Evolutionary conservation across 2,888 invertebrate species (phyloP).

Genomic region (Luperina testacea): DNA sequence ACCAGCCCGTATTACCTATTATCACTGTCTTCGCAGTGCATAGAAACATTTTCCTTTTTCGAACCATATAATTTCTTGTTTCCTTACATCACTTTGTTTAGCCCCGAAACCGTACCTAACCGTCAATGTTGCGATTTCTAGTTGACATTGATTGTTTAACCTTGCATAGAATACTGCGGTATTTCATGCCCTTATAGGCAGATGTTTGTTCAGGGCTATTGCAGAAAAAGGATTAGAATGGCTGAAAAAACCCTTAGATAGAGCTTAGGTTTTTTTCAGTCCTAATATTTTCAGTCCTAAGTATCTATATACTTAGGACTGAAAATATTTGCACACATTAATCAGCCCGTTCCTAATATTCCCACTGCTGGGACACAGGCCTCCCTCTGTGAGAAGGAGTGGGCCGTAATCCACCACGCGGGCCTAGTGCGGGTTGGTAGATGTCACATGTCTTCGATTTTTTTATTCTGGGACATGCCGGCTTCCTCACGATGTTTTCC

Average conservation of each 20-base stretch:
- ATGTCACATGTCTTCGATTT: neutral
- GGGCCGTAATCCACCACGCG: neutral
- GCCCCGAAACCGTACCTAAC: neutral
- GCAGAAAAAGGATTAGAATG: neutral
- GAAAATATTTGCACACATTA: neutral
- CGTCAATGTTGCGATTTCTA: slow-evolving; percentile 20
- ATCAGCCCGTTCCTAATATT: neutral
- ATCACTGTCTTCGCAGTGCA: neutral
- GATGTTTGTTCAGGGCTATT: neutral
- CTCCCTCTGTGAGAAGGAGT: too few relatives aligned
- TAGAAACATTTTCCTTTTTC: neutral
- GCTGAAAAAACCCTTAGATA: neutral
- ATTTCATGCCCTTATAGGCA: neutral
- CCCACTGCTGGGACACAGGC: too few relatives aligned
- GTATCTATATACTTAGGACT: neutral
- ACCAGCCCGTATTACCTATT: too few relatives aligned
- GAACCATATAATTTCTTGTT: neutral
- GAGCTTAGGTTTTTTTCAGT: neutral
- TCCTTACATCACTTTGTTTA: neutral
- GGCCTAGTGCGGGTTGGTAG: neutral
- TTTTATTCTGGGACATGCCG: neutral
- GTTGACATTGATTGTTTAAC: slow-evolving; percentile 41
- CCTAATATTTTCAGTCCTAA: too few relatives aligned
- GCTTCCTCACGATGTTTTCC: too few relatives aligned
- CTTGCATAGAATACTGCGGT: slow-evolving; percentile 9